These are phyloP conservation scores for Mythimna pallens DNA, from an alignment of 2,888 invertebrate genomes.

Conservation along the genomic window DNA sequence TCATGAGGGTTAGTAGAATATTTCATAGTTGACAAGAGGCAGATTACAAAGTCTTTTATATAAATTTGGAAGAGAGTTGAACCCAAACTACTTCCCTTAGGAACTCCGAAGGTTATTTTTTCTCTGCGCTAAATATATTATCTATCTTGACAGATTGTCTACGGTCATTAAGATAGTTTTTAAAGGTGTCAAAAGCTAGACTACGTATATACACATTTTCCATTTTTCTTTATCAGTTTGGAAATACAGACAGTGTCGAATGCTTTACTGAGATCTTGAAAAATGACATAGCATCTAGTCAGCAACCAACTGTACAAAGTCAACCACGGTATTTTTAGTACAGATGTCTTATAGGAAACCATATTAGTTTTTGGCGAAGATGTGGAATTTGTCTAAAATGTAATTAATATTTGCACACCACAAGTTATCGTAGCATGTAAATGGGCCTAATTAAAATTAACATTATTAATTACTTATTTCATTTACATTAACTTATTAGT, in stretches of 20 bases:
- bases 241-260: background rate
- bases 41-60: background rate
- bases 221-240: background rate
- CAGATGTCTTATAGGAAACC: too few species aligned
- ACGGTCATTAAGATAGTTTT: background rate
- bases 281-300: background rate
- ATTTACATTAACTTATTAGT: too few species aligned
- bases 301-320: too few species aligned
- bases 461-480: too few species aligned
- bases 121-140: too few species aligned
- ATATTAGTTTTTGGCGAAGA: too few species aligned
- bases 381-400: too few species aligned
- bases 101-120: background rate
- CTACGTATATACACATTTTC: background rate
- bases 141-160: background rate
- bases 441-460: too few species aligned
- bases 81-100: background rate
- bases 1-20: too few species aligned
- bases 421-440: too few species aligned
- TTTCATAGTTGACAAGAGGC: background rate
- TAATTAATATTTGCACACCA: too few species aligned
- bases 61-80: background rate
- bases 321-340: too few species aligned
- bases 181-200: background rate
- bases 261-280: background rate